phyloP scores from a whole-genome alignment of 1,140 invertebrate species.

The Tetraneura akinire region DNA sequence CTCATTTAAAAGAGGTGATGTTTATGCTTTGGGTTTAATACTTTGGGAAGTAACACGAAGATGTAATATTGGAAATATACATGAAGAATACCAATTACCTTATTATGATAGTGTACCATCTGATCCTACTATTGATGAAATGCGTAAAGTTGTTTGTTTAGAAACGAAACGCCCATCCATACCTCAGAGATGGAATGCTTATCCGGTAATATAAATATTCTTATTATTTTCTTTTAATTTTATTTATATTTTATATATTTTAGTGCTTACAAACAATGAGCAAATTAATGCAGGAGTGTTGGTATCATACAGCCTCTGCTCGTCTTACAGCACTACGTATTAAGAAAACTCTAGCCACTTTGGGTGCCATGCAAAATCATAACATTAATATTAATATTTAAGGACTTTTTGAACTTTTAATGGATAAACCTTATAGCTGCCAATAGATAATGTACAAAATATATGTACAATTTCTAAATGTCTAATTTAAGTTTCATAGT shows the following conservation, averaged over 20 bases:
- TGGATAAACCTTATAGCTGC: conserved; percentile 25
- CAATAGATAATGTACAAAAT: conserved; percentile 32
- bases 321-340: conserved; percentile 85
- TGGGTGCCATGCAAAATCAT: conserved; percentile 60
- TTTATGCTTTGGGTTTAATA: conserved; percentile 88
- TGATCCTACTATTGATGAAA: conserved; percentile 93
- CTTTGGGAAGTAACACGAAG: conserved; percentile 88
- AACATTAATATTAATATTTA: conserved; percentile 52
- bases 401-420: background rate
- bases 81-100: conserved; percentile 84
- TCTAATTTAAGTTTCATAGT: conserved; percentile 16
- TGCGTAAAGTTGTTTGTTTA: conserved; percentile 88
- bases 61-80: conserved; percentile 73
- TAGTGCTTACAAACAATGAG: conserved; percentile 81
- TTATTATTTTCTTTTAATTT: too few relatives aligned
- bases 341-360: conserved; percentile 87
- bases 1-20: conserved; percentile 83
- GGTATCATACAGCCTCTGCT: conserved; percentile 89
- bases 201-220: conserved; percentile 52
- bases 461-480: conserved; percentile 12
- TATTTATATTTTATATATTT: conserved; percentile 55
- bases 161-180: conserved; percentile 79
- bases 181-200: conserved; percentile 71
- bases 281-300: conserved; percentile 90
- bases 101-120: conserved; percentile 82